Conservation (phyloP, 2,113 vertebrate genomes). For the Oriolus oriolus region DNA sequence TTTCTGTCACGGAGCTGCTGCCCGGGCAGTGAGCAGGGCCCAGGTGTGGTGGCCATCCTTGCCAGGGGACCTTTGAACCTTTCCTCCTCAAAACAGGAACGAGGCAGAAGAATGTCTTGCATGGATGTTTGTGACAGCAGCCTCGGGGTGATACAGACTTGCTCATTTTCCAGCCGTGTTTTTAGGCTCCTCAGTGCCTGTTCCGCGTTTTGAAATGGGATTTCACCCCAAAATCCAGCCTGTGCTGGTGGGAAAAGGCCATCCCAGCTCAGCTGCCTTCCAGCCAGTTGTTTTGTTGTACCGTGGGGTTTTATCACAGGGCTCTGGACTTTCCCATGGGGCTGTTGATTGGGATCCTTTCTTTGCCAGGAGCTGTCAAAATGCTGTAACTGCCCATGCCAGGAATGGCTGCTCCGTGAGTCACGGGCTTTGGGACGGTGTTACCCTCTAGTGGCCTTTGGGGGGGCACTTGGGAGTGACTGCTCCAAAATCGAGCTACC, state of each 20-base stretch:
- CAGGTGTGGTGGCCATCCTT: background rate
- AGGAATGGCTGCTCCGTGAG: background rate
- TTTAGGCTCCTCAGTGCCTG: background rate
- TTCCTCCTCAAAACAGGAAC: background rate
- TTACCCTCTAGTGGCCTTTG: slow-evolving; percentile 31
- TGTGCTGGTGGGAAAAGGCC: background rate
- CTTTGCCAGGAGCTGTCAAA: slow-evolving; percentile 7
- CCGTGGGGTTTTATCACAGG: background rate
- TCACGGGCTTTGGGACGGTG: background rate
- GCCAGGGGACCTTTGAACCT: background rate
- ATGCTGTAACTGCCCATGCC: background rate
- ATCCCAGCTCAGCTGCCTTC: background rate
- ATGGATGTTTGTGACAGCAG: background rate
- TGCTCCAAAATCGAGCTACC: background rate
- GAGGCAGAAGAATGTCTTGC: background rate
- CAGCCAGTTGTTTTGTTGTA: background rate
- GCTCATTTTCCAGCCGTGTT: background rate
- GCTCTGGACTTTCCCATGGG: background rate
- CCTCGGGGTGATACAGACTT: background rate
- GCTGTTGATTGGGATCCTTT: background rate
- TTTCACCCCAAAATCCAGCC: background rate
- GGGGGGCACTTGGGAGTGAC: background rate
- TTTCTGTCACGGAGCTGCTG: background rate
- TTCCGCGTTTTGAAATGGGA: background rate
- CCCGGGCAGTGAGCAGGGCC: background rate